Evolutionary conservation across 2,888 invertebrate genomes (phyloP).

Genomic region (Eristalinus sepulchralis): DNA sequence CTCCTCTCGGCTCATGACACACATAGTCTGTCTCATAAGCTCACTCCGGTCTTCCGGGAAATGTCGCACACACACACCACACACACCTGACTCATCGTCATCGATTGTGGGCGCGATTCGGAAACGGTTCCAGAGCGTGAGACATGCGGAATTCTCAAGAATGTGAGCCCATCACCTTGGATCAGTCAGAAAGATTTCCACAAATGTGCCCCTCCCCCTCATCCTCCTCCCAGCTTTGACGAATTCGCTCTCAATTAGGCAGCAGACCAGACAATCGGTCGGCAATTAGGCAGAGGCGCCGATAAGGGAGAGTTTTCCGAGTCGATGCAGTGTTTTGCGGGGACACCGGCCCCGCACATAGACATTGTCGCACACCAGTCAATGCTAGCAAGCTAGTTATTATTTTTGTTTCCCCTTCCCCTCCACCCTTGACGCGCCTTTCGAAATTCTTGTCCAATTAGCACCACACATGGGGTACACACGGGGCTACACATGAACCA

Average conservation of each 20-base stretch:
- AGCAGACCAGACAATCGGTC: no score
- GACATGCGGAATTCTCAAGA: no score
- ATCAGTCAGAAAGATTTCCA: no score
- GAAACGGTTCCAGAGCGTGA: no score
- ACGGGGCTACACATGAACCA: background rate
- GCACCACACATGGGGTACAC: conserved; percentile 7
- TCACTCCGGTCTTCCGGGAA: background rate
- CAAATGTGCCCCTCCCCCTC: no score
- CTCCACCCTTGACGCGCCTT: background rate
- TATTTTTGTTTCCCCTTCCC: background rate
- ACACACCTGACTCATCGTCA: background rate
- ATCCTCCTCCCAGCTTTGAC: no score
- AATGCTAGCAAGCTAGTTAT: conserved; percentile 10
- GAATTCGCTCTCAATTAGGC: no score
- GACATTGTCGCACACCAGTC: background rate
- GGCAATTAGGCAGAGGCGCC: no score
- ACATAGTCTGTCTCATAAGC: background rate
- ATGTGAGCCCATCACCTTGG: no score
- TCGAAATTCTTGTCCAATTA: conserved; percentile 40
- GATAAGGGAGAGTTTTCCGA: background rate
- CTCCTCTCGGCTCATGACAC: background rate
- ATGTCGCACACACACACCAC: background rate
- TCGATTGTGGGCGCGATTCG: no score
- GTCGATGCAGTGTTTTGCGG: no score
- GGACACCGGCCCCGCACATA: background rate